phyloP scores from a whole-genome alignment of 2,113 vertebrate species.

The Hypocryptadius cinnamomeus region DNA sequence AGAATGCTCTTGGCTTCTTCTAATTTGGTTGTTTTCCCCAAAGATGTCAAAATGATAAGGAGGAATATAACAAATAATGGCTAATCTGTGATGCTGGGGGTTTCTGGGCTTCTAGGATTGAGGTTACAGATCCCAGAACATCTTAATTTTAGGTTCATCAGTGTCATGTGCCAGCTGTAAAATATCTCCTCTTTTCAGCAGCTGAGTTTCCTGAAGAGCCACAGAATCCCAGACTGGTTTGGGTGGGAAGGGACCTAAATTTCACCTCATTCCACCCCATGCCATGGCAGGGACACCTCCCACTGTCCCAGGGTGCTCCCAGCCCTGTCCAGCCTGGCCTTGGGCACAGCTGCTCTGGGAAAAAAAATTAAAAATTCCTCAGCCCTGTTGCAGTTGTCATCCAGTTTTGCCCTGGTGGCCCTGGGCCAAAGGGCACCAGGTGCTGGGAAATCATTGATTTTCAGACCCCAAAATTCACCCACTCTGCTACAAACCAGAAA shows the following conservation, averaged over 20 bases:
- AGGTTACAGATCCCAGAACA: neutral
- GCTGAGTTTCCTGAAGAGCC: neutral
- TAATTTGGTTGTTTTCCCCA: too few species aligned
- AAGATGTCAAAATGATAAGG: neutral
- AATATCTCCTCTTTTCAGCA: neutral
- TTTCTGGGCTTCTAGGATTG: fast-evolving
- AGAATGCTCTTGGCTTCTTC: neutral
- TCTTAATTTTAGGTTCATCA: neutral
- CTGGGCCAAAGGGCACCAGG: neutral
- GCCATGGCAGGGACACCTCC: neutral
- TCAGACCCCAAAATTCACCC: neutral
- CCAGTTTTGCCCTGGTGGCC: neutral
- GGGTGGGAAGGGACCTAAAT: neutral
- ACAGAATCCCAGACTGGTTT: neutral
- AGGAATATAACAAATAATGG: neutral
- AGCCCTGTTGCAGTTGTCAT: neutral
- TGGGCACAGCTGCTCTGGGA: neutral
- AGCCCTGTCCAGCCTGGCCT: neutral
- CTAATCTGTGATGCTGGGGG: neutral
- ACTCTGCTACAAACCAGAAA: neutral
- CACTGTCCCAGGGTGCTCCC: neutral
- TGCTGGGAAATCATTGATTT: neutral
- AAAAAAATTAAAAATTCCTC: neutral
- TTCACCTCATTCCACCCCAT: fast-evolving
- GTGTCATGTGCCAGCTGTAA: neutral